Percentiles rank a stretch among this genome's conserved stretches.
phyloP scores from a whole-genome alignment of 2,797 vertebrate species.

The Platalea minor region DNA sequence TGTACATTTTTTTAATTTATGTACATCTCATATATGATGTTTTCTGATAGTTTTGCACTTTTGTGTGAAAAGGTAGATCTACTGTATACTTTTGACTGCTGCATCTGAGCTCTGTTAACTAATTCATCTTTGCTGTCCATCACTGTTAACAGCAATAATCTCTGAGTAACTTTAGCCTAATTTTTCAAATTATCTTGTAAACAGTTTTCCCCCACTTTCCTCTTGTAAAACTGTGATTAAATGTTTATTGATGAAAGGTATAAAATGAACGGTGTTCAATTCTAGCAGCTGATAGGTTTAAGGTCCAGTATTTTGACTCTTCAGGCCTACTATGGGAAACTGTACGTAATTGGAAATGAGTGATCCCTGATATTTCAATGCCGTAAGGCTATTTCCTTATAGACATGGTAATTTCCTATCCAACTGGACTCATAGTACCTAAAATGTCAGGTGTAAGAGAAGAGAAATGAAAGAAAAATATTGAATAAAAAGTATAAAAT shows the following conservation, averaged over 20 bases:
- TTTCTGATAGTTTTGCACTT: not conserved
- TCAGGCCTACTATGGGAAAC: not conserved
- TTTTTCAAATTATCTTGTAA: not conserved
- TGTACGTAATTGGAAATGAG: not conserved
- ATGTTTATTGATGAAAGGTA: not conserved
- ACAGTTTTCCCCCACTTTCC: not conserved
- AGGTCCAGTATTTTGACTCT: not conserved
- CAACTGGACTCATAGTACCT: not conserved
- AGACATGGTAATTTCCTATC: not conserved
- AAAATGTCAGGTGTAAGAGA: not conserved
- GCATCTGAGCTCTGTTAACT: conserved; percentile 5
- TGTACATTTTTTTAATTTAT: not conserved
- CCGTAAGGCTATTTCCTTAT: not conserved
- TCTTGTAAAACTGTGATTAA: not conserved
- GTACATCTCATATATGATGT: not conserved
- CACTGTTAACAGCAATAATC: not conserved
- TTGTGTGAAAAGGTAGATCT: not conserved
- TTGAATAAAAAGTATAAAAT: not conserved
- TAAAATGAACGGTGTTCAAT: not conserved
- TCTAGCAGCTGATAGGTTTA: not conserved
- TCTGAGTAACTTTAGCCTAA: not conserved
- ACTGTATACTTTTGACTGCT: conserved; percentile 64
- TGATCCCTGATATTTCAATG: not conserved
- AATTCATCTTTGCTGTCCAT: not conserved
- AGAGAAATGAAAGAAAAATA: not conserved